These are phyloP conservation scores for Heterodera filipjevi DNA, from an alignment of 2,888 invertebrate species.

Conservation along the genomic window DNA sequence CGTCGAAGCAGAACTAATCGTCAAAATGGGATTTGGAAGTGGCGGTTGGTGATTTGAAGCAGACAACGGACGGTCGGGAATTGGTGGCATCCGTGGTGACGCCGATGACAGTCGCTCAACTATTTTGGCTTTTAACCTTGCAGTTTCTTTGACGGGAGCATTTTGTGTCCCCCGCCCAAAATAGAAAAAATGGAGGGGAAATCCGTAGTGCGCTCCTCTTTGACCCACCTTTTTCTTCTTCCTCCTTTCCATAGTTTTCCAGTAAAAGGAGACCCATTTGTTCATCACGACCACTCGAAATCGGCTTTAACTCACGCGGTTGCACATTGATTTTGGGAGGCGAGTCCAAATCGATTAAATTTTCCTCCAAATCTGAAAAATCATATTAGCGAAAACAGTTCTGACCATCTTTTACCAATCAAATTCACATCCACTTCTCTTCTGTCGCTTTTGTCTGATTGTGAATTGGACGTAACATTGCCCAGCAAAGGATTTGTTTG, in stretches of 20 bases:
- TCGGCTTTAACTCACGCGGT: slow-evolving; percentile 3
- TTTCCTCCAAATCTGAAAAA: slow-evolving; percentile 35
- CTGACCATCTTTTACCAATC: slow-evolving; percentile 17
- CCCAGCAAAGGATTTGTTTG: background rate
- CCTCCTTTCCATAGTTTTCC: slow-evolving; percentile 27
- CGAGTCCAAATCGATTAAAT: slow-evolving; percentile 33
- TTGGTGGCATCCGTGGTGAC: background rate
- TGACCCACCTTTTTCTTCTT: background rate
- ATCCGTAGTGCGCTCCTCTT: no score
- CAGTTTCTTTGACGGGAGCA: background rate
- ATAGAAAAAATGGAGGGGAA: no score
- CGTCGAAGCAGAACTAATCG: background rate
- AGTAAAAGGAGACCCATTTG: background rate
- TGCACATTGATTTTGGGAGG: background rate
- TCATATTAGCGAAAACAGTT: background rate
- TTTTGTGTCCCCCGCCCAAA: no score
- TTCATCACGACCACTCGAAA: background rate
- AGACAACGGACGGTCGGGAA: background rate
- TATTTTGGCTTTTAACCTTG: background rate
- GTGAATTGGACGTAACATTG: background rate
- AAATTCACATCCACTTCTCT: background rate
- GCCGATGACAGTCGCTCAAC: background rate
- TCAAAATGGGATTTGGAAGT: background rate
- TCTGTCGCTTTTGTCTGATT: background rate
- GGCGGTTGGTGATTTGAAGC: background rate